phyloP scores from a whole-genome alignment of 2,888 invertebrate genomes.

The Marasmarcha lunaedactyla region DNA sequence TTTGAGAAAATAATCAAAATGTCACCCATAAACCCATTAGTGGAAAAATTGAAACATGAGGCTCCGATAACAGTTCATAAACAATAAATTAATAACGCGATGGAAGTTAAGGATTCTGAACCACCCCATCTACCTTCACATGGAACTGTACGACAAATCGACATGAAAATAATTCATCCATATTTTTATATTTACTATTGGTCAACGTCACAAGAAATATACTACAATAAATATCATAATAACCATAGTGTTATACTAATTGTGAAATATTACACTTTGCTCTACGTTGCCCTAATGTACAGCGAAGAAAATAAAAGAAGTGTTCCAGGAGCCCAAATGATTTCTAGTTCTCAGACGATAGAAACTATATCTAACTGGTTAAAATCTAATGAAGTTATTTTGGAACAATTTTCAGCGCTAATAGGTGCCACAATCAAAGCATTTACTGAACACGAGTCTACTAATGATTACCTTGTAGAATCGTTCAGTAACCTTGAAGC shows the following conservation, averaged over 20 bases:
- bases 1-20: conserved; percentile 3
- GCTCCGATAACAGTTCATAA: conserved; percentile 5
- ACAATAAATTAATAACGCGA: neutral
- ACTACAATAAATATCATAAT: conserved; percentile 3
- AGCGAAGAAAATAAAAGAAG: conserved; percentile 8
- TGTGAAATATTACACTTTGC: conserved; percentile 7
- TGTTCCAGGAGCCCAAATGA: conserved; percentile 9
- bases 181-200: conserved; percentile 1
- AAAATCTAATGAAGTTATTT: conserved; percentile 6
- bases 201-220: neutral
- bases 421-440: too few relatives aligned
- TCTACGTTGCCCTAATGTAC: conserved; percentile 9
- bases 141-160: conserved; percentile 6
- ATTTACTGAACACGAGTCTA: too few relatives aligned
- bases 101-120: too few relatives aligned
- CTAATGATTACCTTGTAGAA: conserved; percentile 10
- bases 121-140: conserved; percentile 5
- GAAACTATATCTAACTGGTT: conserved; percentile 5
- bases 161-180: too few relatives aligned
- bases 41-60: conserved; percentile 3
- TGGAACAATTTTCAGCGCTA: conserved; percentile 9
- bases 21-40: conserved; percentile 6
- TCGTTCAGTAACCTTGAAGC: conserved; percentile 7
- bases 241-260: too few relatives aligned
- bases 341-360: conserved; percentile 7